Evolutionary conservation across 2,888 invertebrate genomes (phyloP).

Genomic region (Ichneumoninae sp.): DNA sequence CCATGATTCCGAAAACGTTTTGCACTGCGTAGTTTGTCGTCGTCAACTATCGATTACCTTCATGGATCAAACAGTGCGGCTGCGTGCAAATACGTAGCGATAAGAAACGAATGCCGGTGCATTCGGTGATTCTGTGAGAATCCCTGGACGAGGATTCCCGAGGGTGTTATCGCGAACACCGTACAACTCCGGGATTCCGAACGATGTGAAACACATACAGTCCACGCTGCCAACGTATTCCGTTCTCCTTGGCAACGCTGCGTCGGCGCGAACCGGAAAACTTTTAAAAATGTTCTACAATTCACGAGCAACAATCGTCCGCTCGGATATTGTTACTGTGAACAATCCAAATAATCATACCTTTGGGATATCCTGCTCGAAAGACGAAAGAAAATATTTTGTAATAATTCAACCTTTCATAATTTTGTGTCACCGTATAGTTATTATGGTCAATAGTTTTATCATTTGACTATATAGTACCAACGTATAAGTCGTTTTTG

Average conservation of each 20-base stretch:
- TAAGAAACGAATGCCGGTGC: not conserved
- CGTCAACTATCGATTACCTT: not conserved
- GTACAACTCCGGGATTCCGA: constrained; percentile 13
- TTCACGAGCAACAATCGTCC: not conserved
- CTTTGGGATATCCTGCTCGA: too few relatives aligned
- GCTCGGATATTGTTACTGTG: not conserved
- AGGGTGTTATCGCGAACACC: not conserved
- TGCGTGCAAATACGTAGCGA: not conserved
- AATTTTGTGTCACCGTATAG: too few relatives aligned
- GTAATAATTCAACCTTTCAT: too few relatives aligned
- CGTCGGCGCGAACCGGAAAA: not conserved
- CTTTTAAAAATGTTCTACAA: not conserved
- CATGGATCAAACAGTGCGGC: not conserved
- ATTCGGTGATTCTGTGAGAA: not conserved
- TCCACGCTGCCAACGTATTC: not conserved
- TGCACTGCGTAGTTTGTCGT: constrained; percentile 1
- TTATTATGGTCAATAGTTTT: too few relatives aligned
- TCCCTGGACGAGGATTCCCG: not conserved
- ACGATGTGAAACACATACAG: not conserved
- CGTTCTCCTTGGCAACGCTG: not conserved
- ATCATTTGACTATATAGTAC: too few relatives aligned
- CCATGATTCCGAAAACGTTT: not conserved
- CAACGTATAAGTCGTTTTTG: too few relatives aligned
- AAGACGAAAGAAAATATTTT: too few relatives aligned
- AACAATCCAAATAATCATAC: not conserved